Conservation (phyloP, 2,888 invertebrate species). For the Oxyscelio sp. region DNA sequence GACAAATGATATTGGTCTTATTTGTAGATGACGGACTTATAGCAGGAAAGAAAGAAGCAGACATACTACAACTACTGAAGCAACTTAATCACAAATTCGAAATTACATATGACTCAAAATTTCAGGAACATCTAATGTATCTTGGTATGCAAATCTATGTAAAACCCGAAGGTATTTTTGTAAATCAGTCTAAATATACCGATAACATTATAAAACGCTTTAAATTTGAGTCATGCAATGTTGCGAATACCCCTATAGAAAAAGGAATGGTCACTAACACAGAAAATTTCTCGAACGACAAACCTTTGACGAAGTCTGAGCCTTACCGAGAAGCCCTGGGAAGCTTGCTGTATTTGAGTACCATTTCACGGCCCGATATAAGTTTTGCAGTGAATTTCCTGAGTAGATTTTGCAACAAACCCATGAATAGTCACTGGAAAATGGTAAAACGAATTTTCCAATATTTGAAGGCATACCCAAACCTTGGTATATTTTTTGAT, state of each 20-base stretch:
- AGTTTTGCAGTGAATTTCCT: conserved; percentile 78
- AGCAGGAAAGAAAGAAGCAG: not conserved
- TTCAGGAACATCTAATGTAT: not conserved
- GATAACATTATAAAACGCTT: not conserved
- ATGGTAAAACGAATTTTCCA: conserved; percentile 69
- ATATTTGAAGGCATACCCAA: conserved; percentile 68
- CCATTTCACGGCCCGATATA: conserved; percentile 78
- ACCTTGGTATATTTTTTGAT: conserved; percentile 76
- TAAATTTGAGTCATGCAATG: not conserved
- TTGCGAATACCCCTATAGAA: conserved; percentile 75
- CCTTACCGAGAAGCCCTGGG: not conserved
- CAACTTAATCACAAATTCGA: not conserved
- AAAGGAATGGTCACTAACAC: conserved; percentile 76
- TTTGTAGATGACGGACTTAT: conserved; percentile 28
- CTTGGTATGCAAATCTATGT: conserved; percentile 58
- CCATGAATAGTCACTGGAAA: too few species aligned
- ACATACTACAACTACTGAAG: not conserved
- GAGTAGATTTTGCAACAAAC: conserved; percentile 72
- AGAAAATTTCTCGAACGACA: not conserved
- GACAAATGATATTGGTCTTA: not conserved
- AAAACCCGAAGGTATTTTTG: not conserved
- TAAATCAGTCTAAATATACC: not conserved
- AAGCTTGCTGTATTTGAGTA: too few species aligned
- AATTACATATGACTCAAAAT: too few species aligned
- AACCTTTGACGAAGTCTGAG: not conserved